Evolutionary conservation across 2,113 vertebrate genomes (phyloP).

Genomic region (Trochalopteron elliotii): DNA sequence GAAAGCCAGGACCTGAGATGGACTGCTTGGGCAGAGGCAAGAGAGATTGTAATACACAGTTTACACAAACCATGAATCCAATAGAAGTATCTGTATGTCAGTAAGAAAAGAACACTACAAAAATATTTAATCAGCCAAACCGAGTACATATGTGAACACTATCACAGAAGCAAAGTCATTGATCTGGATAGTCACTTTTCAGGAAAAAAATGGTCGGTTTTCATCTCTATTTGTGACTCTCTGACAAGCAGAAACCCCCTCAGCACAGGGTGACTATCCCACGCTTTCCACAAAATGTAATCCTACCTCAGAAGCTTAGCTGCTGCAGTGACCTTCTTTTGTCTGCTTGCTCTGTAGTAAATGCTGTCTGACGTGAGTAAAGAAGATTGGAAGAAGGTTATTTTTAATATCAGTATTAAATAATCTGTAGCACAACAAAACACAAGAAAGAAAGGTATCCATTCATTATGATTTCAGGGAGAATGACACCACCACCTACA

Average conservation of each 20-base stretch:
- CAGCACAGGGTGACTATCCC: background rate
- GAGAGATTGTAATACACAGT: background rate
- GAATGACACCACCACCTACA: constrained; percentile 2
- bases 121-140: background rate
- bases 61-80: background rate
- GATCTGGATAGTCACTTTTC: background rate
- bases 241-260: background rate
- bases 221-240: background rate
- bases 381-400: constrained; percentile 43
- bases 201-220: background rate
- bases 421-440: constrained; percentile 14
- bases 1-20: background rate
- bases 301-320: constrained; percentile 59
- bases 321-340: constrained; percentile 54
- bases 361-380: constrained; percentile 35
- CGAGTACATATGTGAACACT: background rate
- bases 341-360: constrained; percentile 31
- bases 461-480: background rate
- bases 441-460: background rate
- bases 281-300: constrained; percentile 27
- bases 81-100: background rate
- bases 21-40: background rate
- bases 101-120: background rate
- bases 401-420: constrained; percentile 31
- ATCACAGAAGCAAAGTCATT: background rate